Evolutionary conservation across 2,113 vertebrate genomes (phyloP).

Genomic region (Hucho hucho): DNA sequence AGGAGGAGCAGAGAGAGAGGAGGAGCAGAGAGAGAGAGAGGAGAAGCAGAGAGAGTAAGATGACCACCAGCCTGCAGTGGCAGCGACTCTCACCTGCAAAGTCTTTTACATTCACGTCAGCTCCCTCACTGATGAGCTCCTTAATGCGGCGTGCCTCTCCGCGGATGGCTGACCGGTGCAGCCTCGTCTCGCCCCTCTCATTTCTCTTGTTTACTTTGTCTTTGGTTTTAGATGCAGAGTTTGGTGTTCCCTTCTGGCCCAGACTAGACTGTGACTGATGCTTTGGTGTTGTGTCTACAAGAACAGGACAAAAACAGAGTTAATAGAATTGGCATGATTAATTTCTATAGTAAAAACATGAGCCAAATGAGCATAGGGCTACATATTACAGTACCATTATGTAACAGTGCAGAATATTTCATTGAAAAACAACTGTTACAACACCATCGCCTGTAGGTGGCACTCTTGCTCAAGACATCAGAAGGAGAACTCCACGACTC

Average conservation of each 20-base stretch:
- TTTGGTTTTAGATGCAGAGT: constrained; percentile 99
- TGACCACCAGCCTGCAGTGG: neutral
- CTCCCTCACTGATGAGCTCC: constrained; percentile 96
- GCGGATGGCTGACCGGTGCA: constrained; percentile 94
- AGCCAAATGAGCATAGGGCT: neutral
- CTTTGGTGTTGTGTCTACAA: constrained; percentile 97
- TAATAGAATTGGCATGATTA: constrained; percentile 7
- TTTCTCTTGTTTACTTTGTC: constrained; percentile 99
- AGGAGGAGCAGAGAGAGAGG: neutral
- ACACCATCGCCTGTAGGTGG: constrained; percentile 60
- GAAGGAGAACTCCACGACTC: neutral
- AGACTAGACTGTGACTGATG: constrained; percentile 97
- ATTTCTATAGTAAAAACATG: neutral
- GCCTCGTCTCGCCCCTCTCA: constrained; percentile 94
- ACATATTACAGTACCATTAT: neutral
- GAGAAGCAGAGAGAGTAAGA: neutral
- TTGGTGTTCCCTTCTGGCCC: constrained; percentile 99
- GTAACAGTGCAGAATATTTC: constrained; percentile 24
- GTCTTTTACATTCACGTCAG: constrained; percentile 99
- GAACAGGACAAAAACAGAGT: neutral
- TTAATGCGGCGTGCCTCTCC: constrained; percentile 97
- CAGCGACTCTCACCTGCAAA: constrained; percentile 85
- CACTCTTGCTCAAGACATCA: constrained; percentile 44
- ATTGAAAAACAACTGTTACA: constrained; percentile 5
- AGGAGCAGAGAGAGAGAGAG: neutral